Evolutionary conservation across 2,888 invertebrate species (phyloP), one percentile per base, ranked within the genome.

Genomic region (Apamea monoglypha): DNA sequence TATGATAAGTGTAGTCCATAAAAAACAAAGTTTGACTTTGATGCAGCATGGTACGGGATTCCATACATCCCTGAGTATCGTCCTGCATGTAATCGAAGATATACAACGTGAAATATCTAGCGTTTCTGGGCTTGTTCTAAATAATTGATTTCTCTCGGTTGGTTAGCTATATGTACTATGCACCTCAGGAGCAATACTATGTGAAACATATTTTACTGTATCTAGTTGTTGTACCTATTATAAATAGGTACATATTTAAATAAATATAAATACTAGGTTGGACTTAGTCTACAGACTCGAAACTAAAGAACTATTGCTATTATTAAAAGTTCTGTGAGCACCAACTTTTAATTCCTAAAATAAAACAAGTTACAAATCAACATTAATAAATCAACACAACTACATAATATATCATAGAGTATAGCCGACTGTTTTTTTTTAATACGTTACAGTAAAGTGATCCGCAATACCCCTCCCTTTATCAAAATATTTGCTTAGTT

Each of bases 401-500:
- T 12, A 36, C n/a, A n/a, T n/a, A n/a, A n/a, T n/a, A 40, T 29
- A 21, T 21, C 25, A 16, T 59, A 36, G 1, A 40, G 25, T 44
- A 21, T 25, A 25, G 53, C 8, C 1, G 25, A 21, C 53, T 3
- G 7, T 18, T 25, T 44, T 44, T 44, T 44, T 64, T 68, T 50
- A 18, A 78, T 50, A 53, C 3, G 32, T 44, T 69, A 32, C n/a
- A 63, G 8, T 59, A 50, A 21, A n/a, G 40, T 50, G 10, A 32
- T 32, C 21, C 21, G 53, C n/a, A 32, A 16, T 44, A 59, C 21
- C n/a, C 50, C 44, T 14, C 16, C 32, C 44, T 53, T 40, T 75
- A 61, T 82, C 66, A 25, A 6, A 32, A 66, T 80, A 80, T 82
- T 82, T 80, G 12, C 21, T 40, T 59, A 53, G 29, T 72, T 29